Evolutionary conservation across 2,113 vertebrate species (phyloP), one percentile per base, ranked within the genome.

Genomic region (Melanotaenia duboulayi): DNA sequence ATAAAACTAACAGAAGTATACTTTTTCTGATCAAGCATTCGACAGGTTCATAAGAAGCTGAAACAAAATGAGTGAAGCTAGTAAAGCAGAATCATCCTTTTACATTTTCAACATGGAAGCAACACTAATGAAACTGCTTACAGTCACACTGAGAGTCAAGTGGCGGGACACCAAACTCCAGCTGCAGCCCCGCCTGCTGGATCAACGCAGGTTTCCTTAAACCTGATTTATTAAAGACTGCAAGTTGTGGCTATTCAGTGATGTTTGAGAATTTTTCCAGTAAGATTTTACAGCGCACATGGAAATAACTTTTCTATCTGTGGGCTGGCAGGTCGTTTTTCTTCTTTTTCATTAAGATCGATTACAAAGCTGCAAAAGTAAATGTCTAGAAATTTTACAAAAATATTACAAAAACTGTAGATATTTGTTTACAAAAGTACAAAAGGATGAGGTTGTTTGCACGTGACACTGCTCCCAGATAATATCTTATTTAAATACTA

Each of bases 91-190:
- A 52, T 7, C 50, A 58, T 77, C 61, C 51, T 68, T 63, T 79
- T 40, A 37, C 22, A 23, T 25, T 54, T 42, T 55, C 49, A 44
- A 71, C 55, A 32, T 64, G 60, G 78, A 79, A 51, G 35, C 32
- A 25, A 40, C 77, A 52, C 77, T 80, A 23, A 78, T 71, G 77
- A 74, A 71, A 78, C 60, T 16, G 58, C 66, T 86, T 86, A 71
- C 69, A 13, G 60, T 73, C 68, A 49, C 59, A 49, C 54, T 1
- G 62, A 65, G 61, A 69, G 57, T 35, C 28, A 14, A 71, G 61
- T 9, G 37, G 54, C 1, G 1, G 55, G 70, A 75, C 28, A 60
- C 42, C 72, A 8, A 61, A 64, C 65, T n/a, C 57, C 63, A 25
- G 37, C 46, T 2, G 14, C 35, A 37, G 46, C 22, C 24, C 73